Conservation (phyloP, 2,888 invertebrate species). For the Phaedon cochleariae region DNA sequence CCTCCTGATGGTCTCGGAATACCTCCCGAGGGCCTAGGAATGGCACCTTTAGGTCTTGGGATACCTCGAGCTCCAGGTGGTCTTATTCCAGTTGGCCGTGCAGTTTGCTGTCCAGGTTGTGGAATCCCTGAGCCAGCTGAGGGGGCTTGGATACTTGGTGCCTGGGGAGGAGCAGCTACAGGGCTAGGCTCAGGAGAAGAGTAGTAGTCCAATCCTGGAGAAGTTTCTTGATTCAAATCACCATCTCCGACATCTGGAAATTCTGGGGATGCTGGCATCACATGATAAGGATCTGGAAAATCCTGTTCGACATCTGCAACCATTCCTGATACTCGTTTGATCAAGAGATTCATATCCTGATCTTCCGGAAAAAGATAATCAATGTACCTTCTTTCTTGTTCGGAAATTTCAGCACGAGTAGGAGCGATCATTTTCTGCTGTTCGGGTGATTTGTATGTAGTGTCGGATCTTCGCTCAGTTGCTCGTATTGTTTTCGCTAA, state of each 20-base stretch:
- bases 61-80: neutral
- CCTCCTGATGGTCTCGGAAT: neutral
- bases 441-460: neutral
- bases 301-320: constrained; percentile 24
- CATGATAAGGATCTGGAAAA: constrained; percentile 12
- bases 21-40: neutral
- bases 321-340: constrained; percentile 20
- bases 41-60: neutral
- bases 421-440: neutral
- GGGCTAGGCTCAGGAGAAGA: neutral
- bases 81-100: no score
- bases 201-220: neutral
- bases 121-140: no score
- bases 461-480: neutral
- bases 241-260: neutral
- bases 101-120: no score
- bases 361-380: constrained; percentile 26
- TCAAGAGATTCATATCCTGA: constrained; percentile 16
- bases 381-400: constrained; percentile 11
- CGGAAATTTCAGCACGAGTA: neutral
- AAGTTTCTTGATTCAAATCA: neutral
- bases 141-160: neutral
- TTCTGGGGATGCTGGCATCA: neutral
- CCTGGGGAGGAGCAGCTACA: neutral
- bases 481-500: neutral